Conservation (phyloP, 2,888 invertebrate genomes). For the Chrysotoxum bicinctum region DNA sequence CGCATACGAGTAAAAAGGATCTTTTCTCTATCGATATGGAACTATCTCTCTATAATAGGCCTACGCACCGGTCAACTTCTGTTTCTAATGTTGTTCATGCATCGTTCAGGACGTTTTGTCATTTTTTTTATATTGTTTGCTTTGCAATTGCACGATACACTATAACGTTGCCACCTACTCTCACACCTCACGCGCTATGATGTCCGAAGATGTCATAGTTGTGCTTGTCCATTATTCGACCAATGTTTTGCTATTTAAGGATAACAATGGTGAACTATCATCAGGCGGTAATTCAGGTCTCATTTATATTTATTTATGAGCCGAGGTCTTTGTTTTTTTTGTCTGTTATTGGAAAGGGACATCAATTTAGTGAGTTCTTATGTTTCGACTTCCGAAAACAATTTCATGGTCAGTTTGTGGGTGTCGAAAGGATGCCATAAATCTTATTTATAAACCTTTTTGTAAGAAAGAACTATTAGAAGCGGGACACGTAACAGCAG, state of each 20-base stretch:
- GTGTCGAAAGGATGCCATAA: slow-evolving; percentile 76
- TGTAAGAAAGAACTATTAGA: slow-evolving; percentile 4
- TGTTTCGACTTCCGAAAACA: slow-evolving; percentile 78
- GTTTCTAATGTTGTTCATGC: slow-evolving; percentile 12
- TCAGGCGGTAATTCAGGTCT: slow-evolving; percentile 66
- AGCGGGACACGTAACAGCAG: neutral
- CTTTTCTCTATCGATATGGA: slow-evolving; percentile 9
- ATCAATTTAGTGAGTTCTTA: slow-evolving; percentile 48
- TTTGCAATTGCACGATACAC: slow-evolving; percentile 42
- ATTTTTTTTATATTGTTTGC: slow-evolving; percentile 58
- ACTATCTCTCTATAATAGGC: slow-evolving; percentile 33
- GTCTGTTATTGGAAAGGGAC: slow-evolving; percentile 1
- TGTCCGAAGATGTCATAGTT: slow-evolving; percentile 44
- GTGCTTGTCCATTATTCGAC: slow-evolving; percentile 62
- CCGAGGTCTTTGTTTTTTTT: slow-evolving; percentile 22
- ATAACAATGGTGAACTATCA: slow-evolving; percentile 70
- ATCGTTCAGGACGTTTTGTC: slow-evolving; percentile 50
- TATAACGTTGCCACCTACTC: slow-evolving; percentile 61
- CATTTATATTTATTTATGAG: slow-evolving; percentile 68
- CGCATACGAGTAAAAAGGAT: slow-evolving; percentile 7
- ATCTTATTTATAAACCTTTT: slow-evolving; percentile 44
- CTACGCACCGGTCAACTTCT: slow-evolving; percentile 46
- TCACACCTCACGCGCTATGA: slow-evolving; percentile 36
- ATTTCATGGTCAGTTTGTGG: slow-evolving; percentile 81
- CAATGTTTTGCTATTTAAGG: slow-evolving; percentile 72